phyloP scores from a whole-genome alignment of 2,797 vertebrate species.

The Helarctos malayanus region DNA sequence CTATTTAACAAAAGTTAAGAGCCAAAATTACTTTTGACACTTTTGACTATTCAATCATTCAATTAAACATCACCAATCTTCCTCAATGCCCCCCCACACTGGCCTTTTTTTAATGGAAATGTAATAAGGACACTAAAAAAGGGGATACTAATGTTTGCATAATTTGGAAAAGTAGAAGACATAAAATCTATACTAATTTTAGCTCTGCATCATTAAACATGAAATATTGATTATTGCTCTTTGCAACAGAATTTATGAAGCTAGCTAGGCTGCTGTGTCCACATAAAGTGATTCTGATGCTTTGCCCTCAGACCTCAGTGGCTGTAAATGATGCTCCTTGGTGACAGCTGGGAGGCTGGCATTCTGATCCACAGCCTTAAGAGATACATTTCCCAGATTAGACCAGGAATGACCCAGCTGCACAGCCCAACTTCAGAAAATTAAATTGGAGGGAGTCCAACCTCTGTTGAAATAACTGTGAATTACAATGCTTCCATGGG shows the following conservation, averaged over 20 bases:
- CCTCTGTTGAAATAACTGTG: conserved; percentile 80
- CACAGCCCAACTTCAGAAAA: conserved; percentile 87
- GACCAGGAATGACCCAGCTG: conserved; percentile 84
- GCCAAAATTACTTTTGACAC: conserved; percentile 76
- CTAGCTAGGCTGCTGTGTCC: conserved; percentile 83
- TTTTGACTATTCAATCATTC: conserved; percentile 83
- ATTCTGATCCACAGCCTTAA: conserved; percentile 78
- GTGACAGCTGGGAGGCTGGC: conserved; percentile 79
- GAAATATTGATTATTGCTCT: conserved; percentile 91
- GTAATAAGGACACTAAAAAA: conserved; percentile 83
- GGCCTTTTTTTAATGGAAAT: conserved; percentile 62
- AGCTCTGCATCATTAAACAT: conserved; percentile 93
- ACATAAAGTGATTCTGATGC: conserved; percentile 75
- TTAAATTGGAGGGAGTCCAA: conserved; percentile 91
- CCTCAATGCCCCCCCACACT: not conserved
- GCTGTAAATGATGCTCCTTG: conserved; percentile 82
- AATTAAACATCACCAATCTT: conserved; percentile 78
- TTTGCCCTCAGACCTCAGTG: conserved; percentile 86
- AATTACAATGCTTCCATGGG: conserved; percentile 76
- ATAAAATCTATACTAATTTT: conserved; percentile 98
- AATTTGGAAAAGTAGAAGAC: conserved; percentile 92
- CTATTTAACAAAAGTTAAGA: conserved; percentile 71
- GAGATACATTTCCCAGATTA: conserved; percentile 84
- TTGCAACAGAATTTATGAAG: conserved; percentile 88
- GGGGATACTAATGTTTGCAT: conserved; percentile 91